These are phyloP conservation scores for Glaucomys volans DNA, from an alignment of 2,113 vertebrate genomes.

Conservation along the genomic window DNA sequence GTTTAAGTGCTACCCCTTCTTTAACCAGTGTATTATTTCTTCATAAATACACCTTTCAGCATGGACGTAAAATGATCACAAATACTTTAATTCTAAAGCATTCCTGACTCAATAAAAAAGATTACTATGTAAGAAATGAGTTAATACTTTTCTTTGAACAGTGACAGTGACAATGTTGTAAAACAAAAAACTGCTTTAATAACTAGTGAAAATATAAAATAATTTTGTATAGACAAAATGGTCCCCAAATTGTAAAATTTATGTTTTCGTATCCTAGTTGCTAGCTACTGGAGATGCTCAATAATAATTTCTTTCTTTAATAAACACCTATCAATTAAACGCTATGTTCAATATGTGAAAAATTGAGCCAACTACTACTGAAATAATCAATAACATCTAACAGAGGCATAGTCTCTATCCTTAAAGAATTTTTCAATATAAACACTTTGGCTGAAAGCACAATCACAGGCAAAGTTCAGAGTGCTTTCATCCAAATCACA, in stretches of 20 bases:
- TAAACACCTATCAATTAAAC: conserved; percentile 9
- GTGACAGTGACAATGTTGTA: neutral
- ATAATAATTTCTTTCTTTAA: neutral
- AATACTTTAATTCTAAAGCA: conserved; percentile 29
- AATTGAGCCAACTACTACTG: neutral
- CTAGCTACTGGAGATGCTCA: neutral
- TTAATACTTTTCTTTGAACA: conserved; percentile 39
- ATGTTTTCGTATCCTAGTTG: neutral
- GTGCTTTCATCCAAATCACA: conserved; percentile 1
- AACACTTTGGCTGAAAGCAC: neutral
- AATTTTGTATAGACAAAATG: conserved; percentile 13
- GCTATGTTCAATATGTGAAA: neutral
- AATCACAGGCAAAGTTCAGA: neutral
- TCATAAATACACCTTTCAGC: neutral
- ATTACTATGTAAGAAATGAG: neutral
- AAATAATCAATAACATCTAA: conserved; percentile 20
- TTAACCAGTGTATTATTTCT: neutral
- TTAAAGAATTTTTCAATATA: neutral
- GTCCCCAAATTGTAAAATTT: neutral
- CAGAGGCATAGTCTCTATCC: neutral
- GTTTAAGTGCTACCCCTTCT: conserved; percentile 1
- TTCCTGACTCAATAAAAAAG: conserved; percentile 10
- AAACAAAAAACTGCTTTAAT: conserved; percentile 35
- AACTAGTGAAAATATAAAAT: conserved; percentile 33
- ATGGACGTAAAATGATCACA: conserved; percentile 36